A percentile compares a stretch with the other conserved stretches of the same genome.
These are phyloP conservation scores for Alviniconcha strummeri DNA, from an alignment of 2,888 invertebrate genomes.

Conservation along the genomic window DNA sequence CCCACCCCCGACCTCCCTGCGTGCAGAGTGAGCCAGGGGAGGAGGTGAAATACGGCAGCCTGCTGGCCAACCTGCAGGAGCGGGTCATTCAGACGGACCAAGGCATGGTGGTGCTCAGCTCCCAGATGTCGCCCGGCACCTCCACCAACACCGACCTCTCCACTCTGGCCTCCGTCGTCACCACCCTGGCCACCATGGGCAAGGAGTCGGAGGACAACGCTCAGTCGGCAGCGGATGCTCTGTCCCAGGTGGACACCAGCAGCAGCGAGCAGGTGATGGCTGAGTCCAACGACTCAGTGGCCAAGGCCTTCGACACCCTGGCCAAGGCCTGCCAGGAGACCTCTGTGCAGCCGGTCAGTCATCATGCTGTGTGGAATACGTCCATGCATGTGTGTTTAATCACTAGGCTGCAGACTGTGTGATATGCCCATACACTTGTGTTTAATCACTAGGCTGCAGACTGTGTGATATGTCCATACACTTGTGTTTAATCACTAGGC, in stretches of 20 bases:
- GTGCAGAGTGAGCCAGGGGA: constrained; percentile 40
- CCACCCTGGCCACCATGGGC: constrained; percentile 74
- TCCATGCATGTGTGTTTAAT: not conserved
- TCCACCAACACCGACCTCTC: constrained; percentile 72
- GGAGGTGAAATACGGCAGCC: constrained; percentile 49
- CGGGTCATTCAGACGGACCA: constrained; percentile 71
- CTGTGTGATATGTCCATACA: too few relatives aligned
- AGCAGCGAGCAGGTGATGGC: not conserved
- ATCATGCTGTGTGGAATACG: too few relatives aligned
- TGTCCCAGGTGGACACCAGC: constrained; percentile 43
- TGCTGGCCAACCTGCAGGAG: constrained; percentile 71
- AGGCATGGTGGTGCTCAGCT: constrained; percentile 67
- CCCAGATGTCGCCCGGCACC: constrained; percentile 54
- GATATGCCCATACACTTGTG: too few relatives aligned
- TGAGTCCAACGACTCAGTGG: constrained; percentile 75
- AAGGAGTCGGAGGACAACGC: constrained; percentile 49
- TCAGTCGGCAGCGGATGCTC: constrained; percentile 9
- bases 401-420: not conserved
- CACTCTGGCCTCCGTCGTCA: constrained; percentile 76
- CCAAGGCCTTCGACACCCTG: constrained; percentile 85
- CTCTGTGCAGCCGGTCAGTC: constrained; percentile 43
- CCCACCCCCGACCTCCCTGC: too few relatives aligned
- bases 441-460: not conserved
- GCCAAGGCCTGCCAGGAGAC: constrained; percentile 75
- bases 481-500: not conserved